A percentile compares a stretch with the other conserved stretches of the same genome.
These are phyloP conservation scores for Elegia similella DNA, from an alignment of 2,888 invertebrate genomes.

Conservation along the genomic window DNA sequence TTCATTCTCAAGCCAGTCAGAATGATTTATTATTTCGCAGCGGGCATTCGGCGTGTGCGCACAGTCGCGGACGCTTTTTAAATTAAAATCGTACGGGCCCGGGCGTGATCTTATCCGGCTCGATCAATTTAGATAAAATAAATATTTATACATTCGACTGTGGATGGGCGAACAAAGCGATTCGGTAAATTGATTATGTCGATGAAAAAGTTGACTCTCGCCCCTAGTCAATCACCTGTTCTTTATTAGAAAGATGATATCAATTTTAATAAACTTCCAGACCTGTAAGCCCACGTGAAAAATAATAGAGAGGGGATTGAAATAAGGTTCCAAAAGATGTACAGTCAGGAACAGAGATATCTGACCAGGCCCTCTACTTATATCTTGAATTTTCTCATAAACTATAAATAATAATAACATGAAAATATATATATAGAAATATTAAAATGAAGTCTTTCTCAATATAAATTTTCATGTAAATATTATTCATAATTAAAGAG, in stretches of 20 bases:
- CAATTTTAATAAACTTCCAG: slow-evolving; percentile 30
- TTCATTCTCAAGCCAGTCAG: slow-evolving; percentile 57
- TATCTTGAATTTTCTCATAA: too few relatives aligned
- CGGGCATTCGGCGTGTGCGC: slow-evolving; percentile 65
- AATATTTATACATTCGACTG: slow-evolving; percentile 79
- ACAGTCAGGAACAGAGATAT: too few relatives aligned
- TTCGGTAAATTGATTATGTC: slow-evolving; percentile 78
- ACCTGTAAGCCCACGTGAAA: too few relatives aligned
- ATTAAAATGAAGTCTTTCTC: too few relatives aligned
- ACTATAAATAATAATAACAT: too few relatives aligned
- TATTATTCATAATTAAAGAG: too few relatives aligned
- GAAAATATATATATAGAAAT: too few relatives aligned
- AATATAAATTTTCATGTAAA: too few relatives aligned
- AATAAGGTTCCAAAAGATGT: too few relatives aligned
- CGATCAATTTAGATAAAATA: slow-evolving; percentile 82
- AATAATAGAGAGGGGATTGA: too few relatives aligned
- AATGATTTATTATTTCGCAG: slow-evolving; percentile 81
- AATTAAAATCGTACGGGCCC: slow-evolving; percentile 75
- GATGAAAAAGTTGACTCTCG: slow-evolving; percentile 59
- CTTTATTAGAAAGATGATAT: slow-evolving; percentile 50
- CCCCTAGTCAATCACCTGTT: slow-evolving; percentile 63
- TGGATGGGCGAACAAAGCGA: slow-evolving; percentile 76
- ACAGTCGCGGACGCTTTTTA: slow-evolving; percentile 72
- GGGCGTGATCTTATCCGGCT: slow-evolving; percentile 76
- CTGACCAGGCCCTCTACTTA: too few relatives aligned